These are phyloP conservation scores for Antennarius maculatus DNA, from an alignment of 2,797 vertebrate species.

Conservation along the genomic window DNA sequence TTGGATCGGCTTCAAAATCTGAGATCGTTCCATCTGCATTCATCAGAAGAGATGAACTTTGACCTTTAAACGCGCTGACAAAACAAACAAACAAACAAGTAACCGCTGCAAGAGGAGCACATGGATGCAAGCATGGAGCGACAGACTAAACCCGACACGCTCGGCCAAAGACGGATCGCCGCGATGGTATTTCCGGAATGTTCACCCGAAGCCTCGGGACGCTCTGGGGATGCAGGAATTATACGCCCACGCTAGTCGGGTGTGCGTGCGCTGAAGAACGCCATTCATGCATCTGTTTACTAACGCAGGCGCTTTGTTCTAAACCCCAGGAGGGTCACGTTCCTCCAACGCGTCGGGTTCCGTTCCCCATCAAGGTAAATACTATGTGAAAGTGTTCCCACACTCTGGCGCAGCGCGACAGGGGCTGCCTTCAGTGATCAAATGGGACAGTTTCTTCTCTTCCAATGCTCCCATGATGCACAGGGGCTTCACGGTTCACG, in stretches of 20 bases:
- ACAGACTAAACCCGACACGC: slow-evolving; percentile 31
- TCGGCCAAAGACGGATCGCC: slow-evolving; percentile 50
- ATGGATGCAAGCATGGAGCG: slow-evolving; percentile 26
- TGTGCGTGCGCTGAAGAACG: slow-evolving; percentile 58
- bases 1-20: too few species aligned
- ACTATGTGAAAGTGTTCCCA: slow-evolving; percentile 63
- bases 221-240: slow-evolving; percentile 64
- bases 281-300: slow-evolving; percentile 78
- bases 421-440: slow-evolving; percentile 64
- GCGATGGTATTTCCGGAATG: slow-evolving; percentile 76
- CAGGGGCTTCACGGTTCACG: slow-evolving; percentile 46
- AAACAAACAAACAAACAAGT: too few species aligned
- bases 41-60: too few species aligned
- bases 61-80: too few species aligned
- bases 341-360: slow-evolving; percentile 65
- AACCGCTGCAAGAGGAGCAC: background rate
- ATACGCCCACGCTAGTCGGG: slow-evolving; percentile 50
- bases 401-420: slow-evolving; percentile 42
- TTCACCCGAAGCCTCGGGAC: slow-evolving; percentile 67
- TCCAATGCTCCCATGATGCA: slow-evolving; percentile 53
- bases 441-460: slow-evolving; percentile 46
- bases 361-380: slow-evolving; percentile 67
- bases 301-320: slow-evolving; percentile 73
- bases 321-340: slow-evolving; percentile 63
- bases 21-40: too few species aligned